Percentiles rank a stretch among this genome's conserved stretches.
phyloP scores from a whole-genome alignment of 2,797 vertebrate genomes.

The Onychomys arenicola region DNA sequence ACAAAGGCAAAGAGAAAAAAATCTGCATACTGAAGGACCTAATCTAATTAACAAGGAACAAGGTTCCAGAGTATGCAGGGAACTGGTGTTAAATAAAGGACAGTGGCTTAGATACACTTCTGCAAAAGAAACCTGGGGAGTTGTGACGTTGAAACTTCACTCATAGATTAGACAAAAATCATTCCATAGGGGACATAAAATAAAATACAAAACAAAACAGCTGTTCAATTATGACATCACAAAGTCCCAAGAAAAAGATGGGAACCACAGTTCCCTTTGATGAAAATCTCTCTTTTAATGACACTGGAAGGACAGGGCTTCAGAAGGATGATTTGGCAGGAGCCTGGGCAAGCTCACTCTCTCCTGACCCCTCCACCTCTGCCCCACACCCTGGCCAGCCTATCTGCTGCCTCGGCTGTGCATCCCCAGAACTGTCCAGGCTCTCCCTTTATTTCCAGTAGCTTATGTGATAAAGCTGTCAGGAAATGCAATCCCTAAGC shows the following conservation, averaged over 20 bases:
- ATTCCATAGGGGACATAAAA: conserved; percentile 52
- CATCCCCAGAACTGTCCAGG: neutral
- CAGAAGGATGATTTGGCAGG: neutral
- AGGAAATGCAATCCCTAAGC: conserved; percentile 49
- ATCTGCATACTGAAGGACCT: neutral
- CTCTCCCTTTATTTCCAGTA: conserved; percentile 31
- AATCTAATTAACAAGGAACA: conserved; percentile 33
- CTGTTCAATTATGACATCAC: conserved; percentile 69
- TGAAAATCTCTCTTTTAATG: conserved; percentile 67
- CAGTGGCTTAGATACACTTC: conserved; percentile 74
- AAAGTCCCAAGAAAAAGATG: conserved; percentile 78
- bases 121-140: conserved; percentile 37
- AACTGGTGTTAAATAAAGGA: conserved; percentile 69
- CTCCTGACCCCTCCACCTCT: neutral
- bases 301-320: conserved; percentile 58
- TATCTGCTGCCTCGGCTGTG: neutral
- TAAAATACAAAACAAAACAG: conserved; percentile 70
- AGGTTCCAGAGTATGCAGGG: conserved; percentile 39
- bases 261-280: conserved; percentile 74
- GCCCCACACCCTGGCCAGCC: neutral
- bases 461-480: conserved; percentile 18
- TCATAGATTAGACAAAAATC: conserved; percentile 68
- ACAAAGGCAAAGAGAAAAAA: conserved; percentile 81
- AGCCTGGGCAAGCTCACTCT: neutral
- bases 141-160: conserved; percentile 73